Evolutionary conservation across 2,113 vertebrate species (phyloP).

Genomic region (Silurus asotus): DNA sequence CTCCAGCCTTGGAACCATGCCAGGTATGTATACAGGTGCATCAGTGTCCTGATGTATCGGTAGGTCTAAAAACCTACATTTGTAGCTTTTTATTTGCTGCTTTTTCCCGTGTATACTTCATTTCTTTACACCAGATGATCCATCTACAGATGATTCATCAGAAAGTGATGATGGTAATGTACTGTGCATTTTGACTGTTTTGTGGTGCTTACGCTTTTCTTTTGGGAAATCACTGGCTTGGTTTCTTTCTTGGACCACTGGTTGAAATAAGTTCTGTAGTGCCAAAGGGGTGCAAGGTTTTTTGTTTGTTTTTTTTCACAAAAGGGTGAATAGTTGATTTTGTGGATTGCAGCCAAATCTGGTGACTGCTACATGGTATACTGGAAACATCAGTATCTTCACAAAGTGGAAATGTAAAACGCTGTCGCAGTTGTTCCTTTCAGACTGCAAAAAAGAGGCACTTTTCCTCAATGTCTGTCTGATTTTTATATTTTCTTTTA

Average conservation of each 20-base stretch:
- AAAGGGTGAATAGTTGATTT: too few relatives aligned
- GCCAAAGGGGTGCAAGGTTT: neutral
- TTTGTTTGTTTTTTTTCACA: neutral
- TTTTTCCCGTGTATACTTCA: neutral
- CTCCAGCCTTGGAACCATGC: conserved; percentile 62
- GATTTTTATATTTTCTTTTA: too few relatives aligned
- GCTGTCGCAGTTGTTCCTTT: too few relatives aligned
- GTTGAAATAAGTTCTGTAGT: neutral
- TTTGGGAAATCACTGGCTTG: neutral
- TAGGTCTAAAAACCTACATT: neutral
- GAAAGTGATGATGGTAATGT: conserved; percentile 59
- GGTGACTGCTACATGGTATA: too few relatives aligned
- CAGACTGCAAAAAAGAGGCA: too few relatives aligned
- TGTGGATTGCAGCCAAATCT: too few relatives aligned
- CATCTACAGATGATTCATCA: conserved; percentile 9
- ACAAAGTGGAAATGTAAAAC: too few relatives aligned
- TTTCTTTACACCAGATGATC: conserved; percentile 31
- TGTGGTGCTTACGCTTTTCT: neutral
- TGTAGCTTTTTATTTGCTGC: too few relatives aligned
- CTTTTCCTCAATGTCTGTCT: too few relatives aligned
- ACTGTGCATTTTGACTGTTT: neutral
- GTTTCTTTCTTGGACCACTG: neutral
- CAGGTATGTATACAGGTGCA: conserved; percentile 59
- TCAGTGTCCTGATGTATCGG: too few relatives aligned
- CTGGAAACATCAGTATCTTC: too few relatives aligned